Base-by-base conservation (phyloP, 2,888 invertebrate species). In the Nomada ruficornis region DNA sequence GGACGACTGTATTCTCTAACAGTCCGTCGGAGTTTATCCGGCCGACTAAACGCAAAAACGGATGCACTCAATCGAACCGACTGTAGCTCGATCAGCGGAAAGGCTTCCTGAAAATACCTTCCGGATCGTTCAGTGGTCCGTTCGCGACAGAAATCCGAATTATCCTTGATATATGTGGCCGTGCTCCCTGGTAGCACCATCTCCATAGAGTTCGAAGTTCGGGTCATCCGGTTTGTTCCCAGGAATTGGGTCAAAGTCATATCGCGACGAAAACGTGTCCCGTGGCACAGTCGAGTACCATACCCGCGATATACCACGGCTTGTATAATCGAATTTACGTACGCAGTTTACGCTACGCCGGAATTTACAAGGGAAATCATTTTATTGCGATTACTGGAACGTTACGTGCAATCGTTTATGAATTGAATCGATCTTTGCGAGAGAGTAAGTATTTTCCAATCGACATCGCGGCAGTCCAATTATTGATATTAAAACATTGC, bases 261-360 rank as follows among this genome's bases (percentile, higher is more conserved):
- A 67, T 70, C 74, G 64, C 18, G n/a, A 42, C 64, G 50, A 67
- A 82, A 81, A 85, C 75, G 42, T 52, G 73, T 77, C 69, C 60
- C 82, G 67, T 55, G 67, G 68, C 62, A 57, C 64, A 79, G 42
- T 57, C 72, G 71, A 69, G 85, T 82, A 85, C 83, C 67, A 54
- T 36, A 74, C 36, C 67, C 36, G 47, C 44, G 67, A 83, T n/a
- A 75, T 79, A 81, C 70, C 74, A n/a, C 18, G 59, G 20, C 7
- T 87, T 81, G 59, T 73, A 70, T 80, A 85, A 87, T 76, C 72
- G 63, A 78, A 63, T 74, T 64, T 44, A 65, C 26, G 15, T 15
- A 3, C 15, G 47, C 10, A 11, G 15, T 47, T 11, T 47, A 47
- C 36, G 36, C 36, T 36, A 36, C 36, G 36, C 36, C 36, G 47